A percentile compares a stretch with the other conserved stretches of the same genome.
phyloP scores from a whole-genome alignment of 1,140 invertebrate species.

The Pogonomyrmex barbatus region DNA sequence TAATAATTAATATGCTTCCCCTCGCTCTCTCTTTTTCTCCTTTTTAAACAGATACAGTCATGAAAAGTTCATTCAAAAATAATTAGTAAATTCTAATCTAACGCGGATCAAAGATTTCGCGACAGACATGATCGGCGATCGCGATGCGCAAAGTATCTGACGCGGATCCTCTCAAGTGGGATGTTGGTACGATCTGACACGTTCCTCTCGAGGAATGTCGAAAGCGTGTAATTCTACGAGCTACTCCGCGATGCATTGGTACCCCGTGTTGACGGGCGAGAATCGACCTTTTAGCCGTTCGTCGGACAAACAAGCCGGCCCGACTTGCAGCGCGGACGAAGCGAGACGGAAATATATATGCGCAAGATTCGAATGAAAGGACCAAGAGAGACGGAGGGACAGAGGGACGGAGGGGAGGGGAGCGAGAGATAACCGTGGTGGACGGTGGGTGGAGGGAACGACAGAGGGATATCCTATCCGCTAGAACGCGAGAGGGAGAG shows the following conservation, averaged over 20 bases:
- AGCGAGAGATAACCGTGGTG: slow-evolving; percentile 40
- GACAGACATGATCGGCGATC: not conserved
- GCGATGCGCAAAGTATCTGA: slow-evolving; percentile 5
- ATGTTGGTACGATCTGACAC: not conserved
- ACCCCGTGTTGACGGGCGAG: slow-evolving; percentile 43
- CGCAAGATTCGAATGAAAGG: slow-evolving; percentile 32
- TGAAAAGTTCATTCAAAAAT: not conserved
- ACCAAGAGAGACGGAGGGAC: slow-evolving; percentile 1
- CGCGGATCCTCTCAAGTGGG: not conserved
- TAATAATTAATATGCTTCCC: not conserved
- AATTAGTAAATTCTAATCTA: not conserved
- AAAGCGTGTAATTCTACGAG: slow-evolving; percentile 50
- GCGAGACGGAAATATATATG: slow-evolving; percentile 34
- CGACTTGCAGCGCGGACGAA: slow-evolving; percentile 13
- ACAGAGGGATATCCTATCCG: slow-evolving; percentile 55
- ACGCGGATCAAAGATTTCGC: not conserved
- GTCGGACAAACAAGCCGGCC: slow-evolving; percentile 50
- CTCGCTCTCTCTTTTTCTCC: not conserved
- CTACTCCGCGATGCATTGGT: slow-evolving; percentile 55
- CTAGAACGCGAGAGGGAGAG: slow-evolving; percentile 60
- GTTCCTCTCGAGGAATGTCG: slow-evolving; percentile 43
- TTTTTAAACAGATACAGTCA: not conserved
- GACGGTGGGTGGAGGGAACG: slow-evolving; percentile 18
- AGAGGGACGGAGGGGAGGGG: not conserved
- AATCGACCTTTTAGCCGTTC: slow-evolving; percentile 49